Conservation (phyloP, 2,113 vertebrate species). For the Apteryx mantelli region DNA sequence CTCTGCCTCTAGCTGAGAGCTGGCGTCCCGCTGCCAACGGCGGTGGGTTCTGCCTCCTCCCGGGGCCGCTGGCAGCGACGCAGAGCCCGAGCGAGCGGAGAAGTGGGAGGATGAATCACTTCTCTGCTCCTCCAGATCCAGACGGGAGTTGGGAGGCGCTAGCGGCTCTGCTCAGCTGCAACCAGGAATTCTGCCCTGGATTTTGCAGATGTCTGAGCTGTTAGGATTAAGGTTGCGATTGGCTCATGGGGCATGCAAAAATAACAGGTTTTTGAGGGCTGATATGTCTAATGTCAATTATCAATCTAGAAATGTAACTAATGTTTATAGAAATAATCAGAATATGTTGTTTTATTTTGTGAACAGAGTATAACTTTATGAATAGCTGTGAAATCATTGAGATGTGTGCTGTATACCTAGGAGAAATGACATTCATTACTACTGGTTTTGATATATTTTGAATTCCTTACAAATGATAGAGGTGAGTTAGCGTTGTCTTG, state of each 20-base stretch:
- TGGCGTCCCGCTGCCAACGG: neutral
- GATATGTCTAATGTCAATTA: neutral
- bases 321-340: neutral
- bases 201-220: neutral
- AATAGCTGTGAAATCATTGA: neutral
- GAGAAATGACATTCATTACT: neutral
- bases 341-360: neutral
- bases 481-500: neutral
- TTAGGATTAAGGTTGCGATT: neutral
- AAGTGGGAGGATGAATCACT: constrained; percentile 59
- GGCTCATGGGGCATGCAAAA: neutral
- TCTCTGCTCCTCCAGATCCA: constrained; percentile 10
- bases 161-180: neutral
- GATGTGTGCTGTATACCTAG: neutral
- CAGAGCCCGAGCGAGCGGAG: neutral
- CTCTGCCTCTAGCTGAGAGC: neutral
- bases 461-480: neutral
- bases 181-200: neutral
- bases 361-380: neutral
- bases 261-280: neutral
- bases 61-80: neutral
- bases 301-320: neutral
- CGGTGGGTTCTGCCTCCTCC: neutral
- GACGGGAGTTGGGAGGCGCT: neutral
- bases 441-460: neutral